Evolutionary conservation across 2,113 vertebrate genomes (phyloP).

Genomic region (Oncorhynchus mykiss): DNA sequence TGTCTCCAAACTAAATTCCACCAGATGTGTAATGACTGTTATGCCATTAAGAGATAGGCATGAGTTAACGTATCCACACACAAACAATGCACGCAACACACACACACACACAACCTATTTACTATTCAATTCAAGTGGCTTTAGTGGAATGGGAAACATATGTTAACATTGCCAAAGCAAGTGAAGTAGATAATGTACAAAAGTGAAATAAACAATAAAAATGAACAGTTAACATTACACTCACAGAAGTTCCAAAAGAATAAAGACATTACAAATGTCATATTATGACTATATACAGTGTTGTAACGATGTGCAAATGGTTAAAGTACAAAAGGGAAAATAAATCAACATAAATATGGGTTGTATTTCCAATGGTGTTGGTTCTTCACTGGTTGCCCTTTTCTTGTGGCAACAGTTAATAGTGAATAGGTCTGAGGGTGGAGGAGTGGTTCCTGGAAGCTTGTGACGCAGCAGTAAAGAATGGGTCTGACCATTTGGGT

Average conservation of each 20-base stretch:
- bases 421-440: conserved; percentile 17
- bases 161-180: too few relatives aligned
- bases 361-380: too few relatives aligned
- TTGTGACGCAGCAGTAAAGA: conserved; percentile 63
- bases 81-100: neutral
- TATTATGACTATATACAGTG: too few relatives aligned
- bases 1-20: conserved; percentile 31
- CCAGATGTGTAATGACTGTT: conserved; percentile 28
- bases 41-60: conserved; percentile 28
- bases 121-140: conserved; percentile 20
- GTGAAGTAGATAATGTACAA: too few relatives aligned
- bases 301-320: too few relatives aligned
- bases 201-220: too few relatives aligned
- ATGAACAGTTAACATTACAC: too few relatives aligned
- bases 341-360: too few relatives aligned
- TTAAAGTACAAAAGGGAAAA: too few relatives aligned
- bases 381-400: neutral
- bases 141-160: neutral
- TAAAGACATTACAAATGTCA: too few relatives aligned
- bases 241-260: too few relatives aligned
- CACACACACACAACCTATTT: conserved; percentile 14
- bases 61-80: neutral
- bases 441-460: conserved; percentile 61
- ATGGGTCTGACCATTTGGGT: conserved; percentile 62
- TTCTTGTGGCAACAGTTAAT: conserved; percentile 16